A percentile compares a stretch with the other conserved stretches of the same genome.
Evolutionary conservation across 2,113 vertebrate genomes (phyloP).

Genomic region (Calonectris borealis): DNA sequence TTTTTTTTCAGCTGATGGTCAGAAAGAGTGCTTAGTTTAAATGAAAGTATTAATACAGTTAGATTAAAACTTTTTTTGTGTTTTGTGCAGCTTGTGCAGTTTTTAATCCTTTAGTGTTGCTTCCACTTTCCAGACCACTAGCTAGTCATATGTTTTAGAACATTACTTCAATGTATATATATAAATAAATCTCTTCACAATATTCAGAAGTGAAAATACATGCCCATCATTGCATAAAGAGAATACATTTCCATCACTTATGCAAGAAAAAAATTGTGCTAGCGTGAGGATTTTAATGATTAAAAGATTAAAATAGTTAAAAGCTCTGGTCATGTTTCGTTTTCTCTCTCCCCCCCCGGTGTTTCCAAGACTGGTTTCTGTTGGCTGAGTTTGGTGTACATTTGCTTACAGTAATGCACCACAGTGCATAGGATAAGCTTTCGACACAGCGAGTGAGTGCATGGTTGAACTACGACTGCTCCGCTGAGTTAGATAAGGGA

Average conservation of each 20-base stretch:
- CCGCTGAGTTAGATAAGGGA: not conserved
- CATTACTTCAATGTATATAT: not conserved
- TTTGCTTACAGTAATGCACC: not conserved
- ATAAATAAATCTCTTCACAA: not conserved
- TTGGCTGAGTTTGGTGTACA: not conserved
- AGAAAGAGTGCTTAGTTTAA: not conserved
- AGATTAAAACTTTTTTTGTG: not conserved
- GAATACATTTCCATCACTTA: not conserved
- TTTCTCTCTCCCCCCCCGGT: not conserved
- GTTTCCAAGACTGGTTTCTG: not conserved
- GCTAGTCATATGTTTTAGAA: not conserved
- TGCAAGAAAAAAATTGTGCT: not conserved
- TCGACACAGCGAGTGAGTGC: accelerated
- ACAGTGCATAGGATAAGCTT: not conserved
- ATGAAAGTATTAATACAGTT: not conserved
- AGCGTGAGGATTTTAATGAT: not conserved
- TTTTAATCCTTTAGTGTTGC: not conserved
- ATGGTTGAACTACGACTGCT: not conserved
- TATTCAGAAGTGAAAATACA: not conserved
- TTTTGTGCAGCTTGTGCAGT: not conserved
- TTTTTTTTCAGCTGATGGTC: not conserved
- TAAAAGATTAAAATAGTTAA: not conserved
- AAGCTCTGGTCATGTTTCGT: not conserved
- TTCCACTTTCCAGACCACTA: not conserved
- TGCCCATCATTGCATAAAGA: not conserved